These are phyloP conservation scores for Tholera decimalis DNA, from an alignment of 2,888 invertebrate species.

Conservation along the genomic window DNA sequence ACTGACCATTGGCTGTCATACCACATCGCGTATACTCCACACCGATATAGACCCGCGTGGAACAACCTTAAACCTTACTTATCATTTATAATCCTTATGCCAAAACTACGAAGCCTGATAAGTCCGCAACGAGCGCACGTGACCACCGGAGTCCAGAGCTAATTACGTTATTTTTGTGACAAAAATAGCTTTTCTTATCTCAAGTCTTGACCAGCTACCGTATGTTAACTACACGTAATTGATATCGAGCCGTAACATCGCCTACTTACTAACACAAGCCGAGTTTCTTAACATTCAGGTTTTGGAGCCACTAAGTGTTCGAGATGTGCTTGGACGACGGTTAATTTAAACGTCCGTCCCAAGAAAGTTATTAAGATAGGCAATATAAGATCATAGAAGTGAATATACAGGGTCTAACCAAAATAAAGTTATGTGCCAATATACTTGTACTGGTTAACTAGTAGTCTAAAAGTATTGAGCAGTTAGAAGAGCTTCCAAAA, in stretches of 20 bases:
- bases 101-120: slow-evolving; percentile 41
- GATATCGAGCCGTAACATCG: slow-evolving; percentile 83
- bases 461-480: background rate
- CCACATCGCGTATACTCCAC: slow-evolving; percentile 22
- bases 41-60: background rate
- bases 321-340: background rate
- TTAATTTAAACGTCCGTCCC: background rate
- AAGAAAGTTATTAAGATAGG: background rate
- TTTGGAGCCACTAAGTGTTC: slow-evolving; percentile 32
- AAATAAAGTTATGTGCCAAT: background rate
- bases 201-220: slow-evolving; percentile 78
- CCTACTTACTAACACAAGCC: slow-evolving; percentile 72
- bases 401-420: background rate
- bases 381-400: background rate
- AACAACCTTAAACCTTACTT: slow-evolving; percentile 34
- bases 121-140: slow-evolving; percentile 69
- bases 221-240: slow-evolving; percentile 84
- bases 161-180: slow-evolving; percentile 85
- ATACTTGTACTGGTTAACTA: background rate
- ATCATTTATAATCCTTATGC: slow-evolving; percentile 34
- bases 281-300: slow-evolving; percentile 58
- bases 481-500: slow-evolving; percentile 55
- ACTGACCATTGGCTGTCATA: slow-evolving; percentile 46
- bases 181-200: slow-evolving; percentile 89
- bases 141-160: slow-evolving; percentile 88